Evolutionary conservation across 64 coral and sea anemone species (phyloP).

Genomic region (Anthopleura sola): DNA sequence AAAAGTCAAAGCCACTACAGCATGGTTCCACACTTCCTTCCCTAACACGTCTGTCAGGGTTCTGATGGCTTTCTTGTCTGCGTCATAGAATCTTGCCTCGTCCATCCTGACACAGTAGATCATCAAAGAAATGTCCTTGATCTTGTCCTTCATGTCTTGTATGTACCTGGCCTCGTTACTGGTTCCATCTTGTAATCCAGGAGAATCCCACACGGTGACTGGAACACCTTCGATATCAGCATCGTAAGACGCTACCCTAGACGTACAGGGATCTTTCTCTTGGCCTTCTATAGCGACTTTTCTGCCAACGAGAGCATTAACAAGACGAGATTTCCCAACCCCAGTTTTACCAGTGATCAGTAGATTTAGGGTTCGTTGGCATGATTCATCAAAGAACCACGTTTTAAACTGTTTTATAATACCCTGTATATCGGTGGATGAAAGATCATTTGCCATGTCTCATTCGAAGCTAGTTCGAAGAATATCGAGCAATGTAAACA

Average conservation of each 20-base stretch:
- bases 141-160: not conserved
- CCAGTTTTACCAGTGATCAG: slow-evolving; percentile 39
- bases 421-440: no score
- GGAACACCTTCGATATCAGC: not conserved
- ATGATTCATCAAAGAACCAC: no score
- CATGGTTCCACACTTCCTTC: not conserved
- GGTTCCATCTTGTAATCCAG: slow-evolving; percentile 35
- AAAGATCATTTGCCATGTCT: no score
- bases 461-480: no score
- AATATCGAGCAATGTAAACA: no score
- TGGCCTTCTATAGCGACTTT: slow-evolving; percentile 4
- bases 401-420: no score
- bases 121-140: slow-evolving; percentile 11
- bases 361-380: not conserved
- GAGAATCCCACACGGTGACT: slow-evolving; percentile 47
- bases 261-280: not conserved
- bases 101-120: slow-evolving; percentile 45
- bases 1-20: slow-evolving; percentile 34
- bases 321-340: slow-evolving; percentile 42
- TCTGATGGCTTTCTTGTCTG: slow-evolving; percentile 17
- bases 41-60: slow-evolving; percentile 6
- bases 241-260: not conserved
- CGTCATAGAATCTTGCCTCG: not conserved
- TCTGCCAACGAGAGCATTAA: slow-evolving; percentile 39
- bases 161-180: not conserved